phyloP scores from a whole-genome alignment of 2,888 invertebrate genomes.

The Zygaena filipendulae region DNA sequence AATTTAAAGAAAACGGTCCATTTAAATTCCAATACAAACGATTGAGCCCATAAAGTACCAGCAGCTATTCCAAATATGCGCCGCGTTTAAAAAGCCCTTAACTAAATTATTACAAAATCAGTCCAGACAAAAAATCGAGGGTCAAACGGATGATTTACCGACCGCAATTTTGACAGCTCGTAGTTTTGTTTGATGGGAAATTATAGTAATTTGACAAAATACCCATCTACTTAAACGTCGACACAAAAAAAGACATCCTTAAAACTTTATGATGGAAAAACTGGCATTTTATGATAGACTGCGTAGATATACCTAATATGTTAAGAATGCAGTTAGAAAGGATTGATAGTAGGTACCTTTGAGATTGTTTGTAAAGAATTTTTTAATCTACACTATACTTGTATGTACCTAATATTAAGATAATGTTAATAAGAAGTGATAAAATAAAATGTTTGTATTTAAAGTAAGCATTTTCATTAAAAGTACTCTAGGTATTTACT shows the following conservation, averaged over 20 bases:
- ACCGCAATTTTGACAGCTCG: conserved; percentile 62
- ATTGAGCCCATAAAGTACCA: conserved; percentile 51
- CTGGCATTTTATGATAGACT: conserved; percentile 38
- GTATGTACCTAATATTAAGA: too few species aligned
- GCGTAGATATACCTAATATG: too few species aligned
- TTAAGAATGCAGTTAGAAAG: conserved; percentile 36
- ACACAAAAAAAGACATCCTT: conserved; percentile 23
- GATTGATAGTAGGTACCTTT: too few species aligned
- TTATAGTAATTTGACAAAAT: conserved; percentile 66
- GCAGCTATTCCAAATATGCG: conserved; percentile 56
- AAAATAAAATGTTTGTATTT: too few species aligned
- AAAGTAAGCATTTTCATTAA: too few species aligned
- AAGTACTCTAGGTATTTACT: too few species aligned
- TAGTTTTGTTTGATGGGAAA: conserved; percentile 62
- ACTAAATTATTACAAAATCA: conserved; percentile 61
- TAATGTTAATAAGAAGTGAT: too few species aligned
- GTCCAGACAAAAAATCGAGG: conserved; percentile 53
- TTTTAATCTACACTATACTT: too few species aligned
- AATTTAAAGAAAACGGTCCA: conserved; percentile 37
- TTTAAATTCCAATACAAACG: conserved; percentile 56
- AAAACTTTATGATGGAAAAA: conserved; percentile 24
- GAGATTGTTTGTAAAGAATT: too few species aligned
- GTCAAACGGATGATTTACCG: conserved; percentile 58
- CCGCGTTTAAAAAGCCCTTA: conserved; percentile 61
- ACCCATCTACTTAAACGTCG: conserved; percentile 58